Percentiles rank a stretch among this genome's conserved stretches.
Evolutionary conservation across 2,888 invertebrate genomes (phyloP).

Genomic region (Sesamia inferens): DNA sequence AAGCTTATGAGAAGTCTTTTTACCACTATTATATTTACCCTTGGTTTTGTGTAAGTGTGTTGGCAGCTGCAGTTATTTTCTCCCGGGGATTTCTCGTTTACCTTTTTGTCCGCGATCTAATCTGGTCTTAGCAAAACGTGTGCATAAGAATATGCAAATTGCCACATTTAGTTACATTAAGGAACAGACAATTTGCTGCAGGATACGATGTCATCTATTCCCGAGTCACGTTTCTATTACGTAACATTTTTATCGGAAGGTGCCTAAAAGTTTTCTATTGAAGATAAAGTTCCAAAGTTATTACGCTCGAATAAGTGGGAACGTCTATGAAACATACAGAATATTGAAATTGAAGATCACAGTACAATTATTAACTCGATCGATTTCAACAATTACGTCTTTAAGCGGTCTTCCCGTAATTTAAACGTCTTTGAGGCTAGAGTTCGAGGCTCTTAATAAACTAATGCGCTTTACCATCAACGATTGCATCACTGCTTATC

Average conservation of each 20-base stretch:
- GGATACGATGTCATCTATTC: slow-evolving; percentile 40
- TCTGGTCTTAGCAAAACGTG: slow-evolving; percentile 24
- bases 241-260: slow-evolving; percentile 11
- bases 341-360: slow-evolving; percentile 3
- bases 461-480: no score
- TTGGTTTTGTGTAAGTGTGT: slow-evolving; percentile 14
- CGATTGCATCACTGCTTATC: no score
- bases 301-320: not conserved
- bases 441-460: no score
- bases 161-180: slow-evolving; percentile 13
- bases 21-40: slow-evolving; percentile 29
- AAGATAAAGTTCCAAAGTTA: slow-evolving; percentile 28
- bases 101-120: slow-evolving; percentile 18
- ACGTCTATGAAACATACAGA: not conserved
- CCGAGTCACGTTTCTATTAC: slow-evolving; percentile 24
- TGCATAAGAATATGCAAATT: slow-evolving; percentile 25
- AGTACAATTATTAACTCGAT: not conserved
- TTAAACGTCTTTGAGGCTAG: no score
- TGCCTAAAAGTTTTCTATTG: slow-evolving; percentile 21
- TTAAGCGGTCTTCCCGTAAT: no score
- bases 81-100: slow-evolving; percentile 1
- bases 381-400: not conserved
- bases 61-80: not conserved
- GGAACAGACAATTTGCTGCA: slow-evolving; percentile 18
- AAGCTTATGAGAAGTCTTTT: slow-evolving; percentile 52